Percentiles rank a stretch among this genome's conserved stretches.
Evolutionary conservation across 2,888 invertebrate genomes (phyloP).

Genomic region (Cantharis flavilabris): DNA sequence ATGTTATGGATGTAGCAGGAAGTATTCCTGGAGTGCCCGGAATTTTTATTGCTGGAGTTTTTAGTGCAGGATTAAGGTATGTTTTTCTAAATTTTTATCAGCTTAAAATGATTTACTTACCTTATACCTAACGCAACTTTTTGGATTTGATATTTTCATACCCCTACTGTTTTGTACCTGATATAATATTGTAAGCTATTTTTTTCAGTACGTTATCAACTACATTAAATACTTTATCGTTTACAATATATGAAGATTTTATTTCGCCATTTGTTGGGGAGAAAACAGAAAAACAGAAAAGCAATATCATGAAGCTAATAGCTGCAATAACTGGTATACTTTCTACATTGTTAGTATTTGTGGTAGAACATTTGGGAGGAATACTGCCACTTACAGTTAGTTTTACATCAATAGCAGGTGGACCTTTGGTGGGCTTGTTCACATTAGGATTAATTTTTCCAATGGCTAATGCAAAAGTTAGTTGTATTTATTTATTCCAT

Average conservation of each 20-base stretch:
- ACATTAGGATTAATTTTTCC: slow-evolving; percentile 69
- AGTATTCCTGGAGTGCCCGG: slow-evolving; percentile 75
- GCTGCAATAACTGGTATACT: slow-evolving; percentile 62
- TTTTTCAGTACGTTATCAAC: slow-evolving; percentile 66
- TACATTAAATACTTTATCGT: slow-evolving; percentile 65
- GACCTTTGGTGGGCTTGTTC: slow-evolving; percentile 68
- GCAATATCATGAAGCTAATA: slow-evolving; percentile 63
- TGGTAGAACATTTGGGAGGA: slow-evolving; percentile 67
- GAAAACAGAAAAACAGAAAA: slow-evolving; percentile 59
- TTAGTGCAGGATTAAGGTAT: slow-evolving; percentile 72
- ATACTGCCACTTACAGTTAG: slow-evolving; percentile 67
- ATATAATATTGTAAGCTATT: background rate
- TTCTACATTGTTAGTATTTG: slow-evolving; percentile 73
- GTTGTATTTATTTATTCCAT: slow-evolving; percentile 19
- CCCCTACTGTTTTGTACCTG: background rate
- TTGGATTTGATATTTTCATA: no score
- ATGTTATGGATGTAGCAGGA: slow-evolving; percentile 69
- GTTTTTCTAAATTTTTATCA: background rate
- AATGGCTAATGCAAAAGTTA: slow-evolving; percentile 63
- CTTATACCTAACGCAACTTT: no score
- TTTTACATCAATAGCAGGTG: slow-evolving; percentile 66
- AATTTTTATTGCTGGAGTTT: slow-evolving; percentile 74
- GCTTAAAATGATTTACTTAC: no score
- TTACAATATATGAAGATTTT: slow-evolving; percentile 69
- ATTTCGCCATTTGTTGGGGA: slow-evolving; percentile 60